phyloP scores from a whole-genome alignment of 2,888 invertebrate species.

The Idaea aversata region DNA sequence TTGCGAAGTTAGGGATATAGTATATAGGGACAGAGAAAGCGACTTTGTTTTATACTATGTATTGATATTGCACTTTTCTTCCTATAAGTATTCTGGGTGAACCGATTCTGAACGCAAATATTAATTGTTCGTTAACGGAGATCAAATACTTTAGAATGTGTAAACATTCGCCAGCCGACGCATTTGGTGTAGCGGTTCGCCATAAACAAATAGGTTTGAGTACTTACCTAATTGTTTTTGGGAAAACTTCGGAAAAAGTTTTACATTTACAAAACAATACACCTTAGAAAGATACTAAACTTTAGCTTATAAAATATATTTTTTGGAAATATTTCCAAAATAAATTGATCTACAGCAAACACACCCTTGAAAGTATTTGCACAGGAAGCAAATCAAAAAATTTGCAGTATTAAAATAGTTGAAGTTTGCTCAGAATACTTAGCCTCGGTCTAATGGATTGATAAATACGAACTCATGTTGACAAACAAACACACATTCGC shows the following conservation, averaged over 20 bases:
- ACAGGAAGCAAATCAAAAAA: conserved; percentile 22
- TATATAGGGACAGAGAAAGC: too few relatives aligned
- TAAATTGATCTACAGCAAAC: not conserved
- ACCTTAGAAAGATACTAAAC: not conserved
- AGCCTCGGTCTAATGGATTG: conserved; percentile 66
- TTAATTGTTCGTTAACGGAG: not conserved
- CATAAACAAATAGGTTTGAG: not conserved
- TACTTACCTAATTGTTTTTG: too few relatives aligned
- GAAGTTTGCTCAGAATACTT: conserved; percentile 23
- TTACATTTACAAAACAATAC: not conserved
- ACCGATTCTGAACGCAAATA: not conserved
- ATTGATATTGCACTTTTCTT: too few relatives aligned
- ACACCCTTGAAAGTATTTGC: conserved; percentile 23
- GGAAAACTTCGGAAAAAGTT: too few relatives aligned
- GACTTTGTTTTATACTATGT: too few relatives aligned
- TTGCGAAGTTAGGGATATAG: too few relatives aligned
- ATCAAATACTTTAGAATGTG: not conserved
- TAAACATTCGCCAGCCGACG: conserved; percentile 19
- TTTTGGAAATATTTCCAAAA: not conserved
- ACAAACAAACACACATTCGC: conserved; percentile 36
- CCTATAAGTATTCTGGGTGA: not conserved
- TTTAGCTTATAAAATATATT: not conserved
- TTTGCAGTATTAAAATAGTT: conserved; percentile 13
- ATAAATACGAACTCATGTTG: conserved; percentile 58
- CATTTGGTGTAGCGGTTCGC: conserved; percentile 3